Percentiles rank a stretch among this genome's conserved stretches.
phyloP scores from a whole-genome alignment of 2,888 invertebrate species.

The Digitonthophagus gazella region DNA sequence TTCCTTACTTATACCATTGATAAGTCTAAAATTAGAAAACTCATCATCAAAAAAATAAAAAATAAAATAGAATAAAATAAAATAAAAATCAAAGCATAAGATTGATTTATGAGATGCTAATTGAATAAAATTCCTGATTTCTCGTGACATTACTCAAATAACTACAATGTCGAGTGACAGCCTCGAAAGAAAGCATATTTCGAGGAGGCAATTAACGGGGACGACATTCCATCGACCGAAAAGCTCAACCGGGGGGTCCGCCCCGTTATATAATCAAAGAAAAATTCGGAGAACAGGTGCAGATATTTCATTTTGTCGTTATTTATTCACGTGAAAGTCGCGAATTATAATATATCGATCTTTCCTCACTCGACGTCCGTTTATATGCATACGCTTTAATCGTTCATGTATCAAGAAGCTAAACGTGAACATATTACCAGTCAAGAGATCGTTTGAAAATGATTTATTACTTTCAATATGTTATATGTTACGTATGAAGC shows the following conservation, averaged over 20 bases:
- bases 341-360: not conserved
- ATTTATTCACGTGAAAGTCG: not conserved
- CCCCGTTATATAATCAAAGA: not conserved
- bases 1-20: too few species aligned
- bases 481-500: too few species aligned
- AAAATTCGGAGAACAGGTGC: not conserved
- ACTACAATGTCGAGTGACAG: not conserved
- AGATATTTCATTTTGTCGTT: not conserved
- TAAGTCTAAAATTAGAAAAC: too few species aligned
- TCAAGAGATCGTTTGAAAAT: too few species aligned
- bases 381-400: not conserved
- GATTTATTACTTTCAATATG: too few species aligned
- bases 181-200: not conserved
- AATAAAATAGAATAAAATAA: too few species aligned
- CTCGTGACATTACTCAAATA: too few species aligned
- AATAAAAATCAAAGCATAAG: too few species aligned
- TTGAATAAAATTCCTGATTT: too few species aligned
- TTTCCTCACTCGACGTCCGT: not conserved
- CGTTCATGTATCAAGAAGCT: not conserved
- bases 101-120: too few species aligned
- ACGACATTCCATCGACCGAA: not conserved
- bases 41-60: too few species aligned
- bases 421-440: too few species aligned
- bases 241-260: not conserved
- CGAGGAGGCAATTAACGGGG: not conserved